Percentiles rank a stretch among this genome's conserved stretches.
Evolutionary conservation across 2,888 invertebrate species (phyloP).

Genomic region (Xiphydria camelus): DNA sequence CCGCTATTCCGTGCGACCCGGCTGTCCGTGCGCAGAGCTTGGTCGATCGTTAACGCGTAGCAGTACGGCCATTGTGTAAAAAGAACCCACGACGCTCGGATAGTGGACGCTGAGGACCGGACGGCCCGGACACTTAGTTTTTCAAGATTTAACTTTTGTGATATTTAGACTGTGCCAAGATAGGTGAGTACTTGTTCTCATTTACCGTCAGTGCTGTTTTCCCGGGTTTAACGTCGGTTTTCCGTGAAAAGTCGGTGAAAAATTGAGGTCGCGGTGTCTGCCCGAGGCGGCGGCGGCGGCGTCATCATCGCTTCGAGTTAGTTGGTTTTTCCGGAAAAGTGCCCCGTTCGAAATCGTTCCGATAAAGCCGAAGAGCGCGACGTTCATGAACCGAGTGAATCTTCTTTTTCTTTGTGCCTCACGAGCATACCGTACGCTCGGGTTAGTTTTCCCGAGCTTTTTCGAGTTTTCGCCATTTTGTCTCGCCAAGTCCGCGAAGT

Average conservation of each 20-base stretch:
- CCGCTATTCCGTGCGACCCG: conserved; percentile 43
- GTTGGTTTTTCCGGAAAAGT: conserved; percentile 1
- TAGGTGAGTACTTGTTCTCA: conserved; percentile 44
- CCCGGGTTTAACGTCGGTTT: conserved; percentile 5
- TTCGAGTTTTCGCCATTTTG: conserved; percentile 54
- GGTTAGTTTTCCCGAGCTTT: conserved; percentile 25
- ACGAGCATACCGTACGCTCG: conserved; percentile 1
- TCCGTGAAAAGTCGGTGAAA: conserved; percentile 20
- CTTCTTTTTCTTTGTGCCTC: conserved; percentile 13
- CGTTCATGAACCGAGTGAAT: too few species aligned
- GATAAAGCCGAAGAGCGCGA: background rate
- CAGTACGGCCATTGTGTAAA: conserved; percentile 53
- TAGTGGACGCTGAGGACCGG: conserved; percentile 49
- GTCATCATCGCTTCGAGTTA: background rate
- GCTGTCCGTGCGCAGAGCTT: conserved; percentile 36
- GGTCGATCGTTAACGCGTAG: conserved; percentile 52
- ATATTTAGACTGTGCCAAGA: conserved; percentile 57
- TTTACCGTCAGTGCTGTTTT: conserved; percentile 3
- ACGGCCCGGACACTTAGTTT: conserved; percentile 50
- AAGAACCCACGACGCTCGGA: conserved; percentile 49
- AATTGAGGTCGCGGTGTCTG: conserved; percentile 32
- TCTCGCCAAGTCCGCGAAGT: conserved; percentile 43
- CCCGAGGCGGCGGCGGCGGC: conserved; percentile 3
- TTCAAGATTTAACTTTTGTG: conserved; percentile 54
- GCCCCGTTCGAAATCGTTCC: background rate